phyloP scores from a whole-genome alignment of 1,140 invertebrate species.

The Agrilus planipennis region DNA sequence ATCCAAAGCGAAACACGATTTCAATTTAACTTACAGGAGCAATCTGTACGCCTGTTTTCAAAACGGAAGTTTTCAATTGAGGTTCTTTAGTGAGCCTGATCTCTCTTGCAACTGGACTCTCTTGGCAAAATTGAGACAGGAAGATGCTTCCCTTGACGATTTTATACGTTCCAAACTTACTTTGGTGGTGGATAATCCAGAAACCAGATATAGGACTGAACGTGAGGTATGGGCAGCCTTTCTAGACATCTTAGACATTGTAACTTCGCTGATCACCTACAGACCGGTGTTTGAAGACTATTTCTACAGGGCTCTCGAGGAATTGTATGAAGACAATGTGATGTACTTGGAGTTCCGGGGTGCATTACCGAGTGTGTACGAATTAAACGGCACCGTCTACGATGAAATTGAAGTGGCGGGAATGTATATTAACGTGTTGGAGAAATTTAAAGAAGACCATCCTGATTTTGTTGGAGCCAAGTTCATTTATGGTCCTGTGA shows the following conservation, averaged over 20 bases:
- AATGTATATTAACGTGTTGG: constrained; percentile 37
- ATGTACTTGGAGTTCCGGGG: constrained; percentile 63
- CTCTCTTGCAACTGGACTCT: constrained; percentile 42
- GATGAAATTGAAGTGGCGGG: constrained; percentile 29
- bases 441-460: constrained; percentile 38
- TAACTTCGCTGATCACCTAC: constrained; percentile 51
- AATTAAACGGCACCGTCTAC: constrained; percentile 38
- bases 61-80: constrained; percentile 48
- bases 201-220: constrained; percentile 44
- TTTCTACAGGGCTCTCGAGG: constrained; percentile 54
- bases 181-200: constrained; percentile 47
- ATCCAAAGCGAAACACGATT: no score
- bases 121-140: constrained; percentile 39
- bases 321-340: constrained; percentile 65
- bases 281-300: constrained; percentile 59
- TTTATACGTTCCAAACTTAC: constrained; percentile 46
- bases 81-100: constrained; percentile 50
- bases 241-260: constrained; percentile 45
- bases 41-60: constrained; percentile 61
- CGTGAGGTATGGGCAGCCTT: constrained; percentile 60
- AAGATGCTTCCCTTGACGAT: constrained; percentile 41
- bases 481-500: constrained; percentile 45
- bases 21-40: no score
- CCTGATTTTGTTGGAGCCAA: constrained; percentile 50
- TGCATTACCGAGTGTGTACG: constrained; percentile 37